Base-by-base conservation (phyloP, 2,113 vertebrate species). In the Eidolon helvum region DNA sequence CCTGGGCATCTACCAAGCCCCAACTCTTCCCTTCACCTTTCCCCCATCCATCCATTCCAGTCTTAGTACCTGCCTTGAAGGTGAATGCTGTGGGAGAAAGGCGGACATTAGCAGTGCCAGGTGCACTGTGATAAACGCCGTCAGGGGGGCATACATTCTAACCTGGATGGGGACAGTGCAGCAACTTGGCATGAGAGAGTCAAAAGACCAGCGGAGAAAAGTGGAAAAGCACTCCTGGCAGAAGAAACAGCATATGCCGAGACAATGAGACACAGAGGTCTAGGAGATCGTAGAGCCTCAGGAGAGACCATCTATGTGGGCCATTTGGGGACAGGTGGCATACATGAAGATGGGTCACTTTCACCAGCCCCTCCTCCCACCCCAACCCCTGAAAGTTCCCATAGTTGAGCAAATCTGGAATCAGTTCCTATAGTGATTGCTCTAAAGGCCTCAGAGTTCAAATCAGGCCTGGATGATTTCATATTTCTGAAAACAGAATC, bases 401-500 rank as follows among this genome's bases (percentile, higher is more conserved):
- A 45, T 0, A 15, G 66, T 12, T 33, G 18, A 65, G 38, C 45
- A 66, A 94, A 74, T 43, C 88, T 94, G 43, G 55, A 69, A 66
- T 87, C 57, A 66, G 75, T 53, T 84, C 78, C 72, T 48, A 28
- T 71, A 77, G 72, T 14, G 28, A 96, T 55, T n/a, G 66, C 43
- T 85, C 71, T 87, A 33, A 71, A 85, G 43, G 26, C 35, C 84
- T 77, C 86, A 40, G 69, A 95, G 80, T 92, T 95, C 93, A 95
- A 74, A 77, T 69, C 91, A 82, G 86, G 71, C 85, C 88, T 82
- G 55, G 66, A 65, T 91, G 93, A 28, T 86, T 96, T 94, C 91
- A 86, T 74, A 85, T 85, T 88, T 61, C 88, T 83, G 78, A 96
- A 97, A 95, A 96, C 82, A 96, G 93, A 96, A 94, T 92, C 88